Base-by-base conservation (phyloP, 2,113 vertebrate species). In the Clinocottus analis region DNA sequence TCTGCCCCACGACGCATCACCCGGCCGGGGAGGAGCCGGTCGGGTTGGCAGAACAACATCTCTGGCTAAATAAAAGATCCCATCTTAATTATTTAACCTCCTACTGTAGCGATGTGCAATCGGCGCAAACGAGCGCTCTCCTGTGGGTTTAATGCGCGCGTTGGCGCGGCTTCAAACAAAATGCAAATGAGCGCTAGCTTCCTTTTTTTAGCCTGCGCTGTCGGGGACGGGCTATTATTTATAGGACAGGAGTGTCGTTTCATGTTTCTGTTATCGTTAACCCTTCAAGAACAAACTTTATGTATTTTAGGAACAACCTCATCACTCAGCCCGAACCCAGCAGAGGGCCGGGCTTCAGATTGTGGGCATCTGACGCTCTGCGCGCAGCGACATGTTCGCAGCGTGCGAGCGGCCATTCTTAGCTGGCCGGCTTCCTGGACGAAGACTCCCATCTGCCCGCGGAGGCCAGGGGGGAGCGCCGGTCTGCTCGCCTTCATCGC, bases 31-130 rank as follows among this genome's bases (percentile, higher is more conserved):
- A 79, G 76, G 77, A 75, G 66, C 74, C 25, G 16, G 19, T 6
- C 23, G 56, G 56, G 47, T 47, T 79, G 78, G 85, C 78, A 77
- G 66, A 64, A 31, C 19, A 67, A 69, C 72, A 80, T 77, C 27
- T 80, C 62, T 71, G 69, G 75, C 80, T 91, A 85, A 91, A 92
- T 91, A 87, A 92, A 91, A 86, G 25, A 92, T 89, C 47, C 14
- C 31, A 49, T 62, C 43, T 91, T 59, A 86, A 90, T 90, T 85
- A 91, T 93, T 91, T 61, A 91, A 78, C 72, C 39, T 41, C 70
- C 77, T 80, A 84, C 82, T 84, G 75, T 82, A 86, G 82, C 74
- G 70, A 65, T 69, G 80, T 49, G 78, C 76, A 37, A 58, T 62
- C 66, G 72, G 75, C 7, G 13, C 66, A 80, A 84, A 82, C 74